These are phyloP conservation scores for Chromobotia macracanthus DNA, from an alignment of 2,797 vertebrate species.

Conservation along the genomic window DNA sequence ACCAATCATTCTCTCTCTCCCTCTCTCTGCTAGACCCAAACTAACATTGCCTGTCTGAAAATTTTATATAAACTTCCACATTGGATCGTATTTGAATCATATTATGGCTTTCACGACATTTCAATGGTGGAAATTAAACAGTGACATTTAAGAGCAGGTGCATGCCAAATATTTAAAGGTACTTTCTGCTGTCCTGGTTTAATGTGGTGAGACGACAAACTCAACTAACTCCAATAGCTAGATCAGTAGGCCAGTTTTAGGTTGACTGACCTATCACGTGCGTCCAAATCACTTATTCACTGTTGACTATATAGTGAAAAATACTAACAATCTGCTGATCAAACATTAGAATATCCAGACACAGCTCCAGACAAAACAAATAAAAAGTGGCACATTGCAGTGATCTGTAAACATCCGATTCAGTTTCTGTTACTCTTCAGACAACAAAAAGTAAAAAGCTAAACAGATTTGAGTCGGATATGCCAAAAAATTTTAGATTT, in stretches of 20 bases:
- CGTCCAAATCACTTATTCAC: neutral
- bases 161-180: neutral
- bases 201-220: neutral
- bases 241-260: neutral
- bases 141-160: conserved; percentile 16
- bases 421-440: conserved; percentile 37
- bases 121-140: neutral
- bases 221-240: neutral
- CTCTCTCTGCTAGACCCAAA: conserved; percentile 33
- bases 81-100: conserved; percentile 27
- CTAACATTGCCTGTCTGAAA: conserved; percentile 37
- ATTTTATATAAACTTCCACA: conserved; percentile 37
- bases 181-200: neutral
- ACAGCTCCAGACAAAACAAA: neutral
- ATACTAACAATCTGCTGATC: too few relatives aligned
- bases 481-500: conserved; percentile 3
- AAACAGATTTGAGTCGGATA: neutral
- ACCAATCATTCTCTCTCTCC: conserved; percentile 42
- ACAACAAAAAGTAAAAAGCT: neutral
- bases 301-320: neutral
- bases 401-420: neutral
- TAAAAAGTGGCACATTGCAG: too few relatives aligned
- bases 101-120: conserved; percentile 15
- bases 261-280: too few relatives aligned
- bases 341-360: too few relatives aligned